A percentile compares a stretch with the other conserved stretches of the same genome.
Conservation (phyloP, 2,888 invertebrate species). For the Oxystoma pomonae region DNA sequence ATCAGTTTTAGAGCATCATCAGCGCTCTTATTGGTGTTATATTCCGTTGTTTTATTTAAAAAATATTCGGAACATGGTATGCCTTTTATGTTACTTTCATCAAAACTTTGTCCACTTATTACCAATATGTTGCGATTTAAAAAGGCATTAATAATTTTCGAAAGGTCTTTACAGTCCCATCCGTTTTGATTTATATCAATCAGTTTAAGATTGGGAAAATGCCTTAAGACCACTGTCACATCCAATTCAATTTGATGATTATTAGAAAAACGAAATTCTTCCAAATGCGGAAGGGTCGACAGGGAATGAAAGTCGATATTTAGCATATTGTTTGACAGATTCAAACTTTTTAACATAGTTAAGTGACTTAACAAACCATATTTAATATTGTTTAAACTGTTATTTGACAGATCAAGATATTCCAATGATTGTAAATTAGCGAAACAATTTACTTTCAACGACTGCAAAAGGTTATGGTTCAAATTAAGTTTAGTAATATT, state of each 20-base stretch:
- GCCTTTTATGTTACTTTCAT: neutral
- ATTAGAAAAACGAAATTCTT: neutral
- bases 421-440: neutral
- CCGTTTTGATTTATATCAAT: neutral
- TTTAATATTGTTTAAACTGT: neutral
- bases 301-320: neutral
- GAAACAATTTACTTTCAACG: neutral
- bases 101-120: neutral
- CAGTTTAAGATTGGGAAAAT: neutral
- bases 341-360: neutral
- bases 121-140: neutral
- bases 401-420: neutral
- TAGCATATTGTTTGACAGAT: neutral
- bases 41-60: conserved; percentile 27
- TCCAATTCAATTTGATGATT: neutral
- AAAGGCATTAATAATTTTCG: neutral
- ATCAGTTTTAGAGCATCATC: neutral
- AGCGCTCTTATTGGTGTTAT: neutral
- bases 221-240: neutral
- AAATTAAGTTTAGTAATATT: neutral
- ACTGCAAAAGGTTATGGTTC: neutral
- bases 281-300: neutral
- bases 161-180: neutral
- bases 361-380: neutral
- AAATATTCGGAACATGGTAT: neutral